A percentile compares a stretch with the other conserved stretches of the same genome.
Conservation (phyloP, 1,140 invertebrate species). For the Sinonovacula constricta region DNA sequence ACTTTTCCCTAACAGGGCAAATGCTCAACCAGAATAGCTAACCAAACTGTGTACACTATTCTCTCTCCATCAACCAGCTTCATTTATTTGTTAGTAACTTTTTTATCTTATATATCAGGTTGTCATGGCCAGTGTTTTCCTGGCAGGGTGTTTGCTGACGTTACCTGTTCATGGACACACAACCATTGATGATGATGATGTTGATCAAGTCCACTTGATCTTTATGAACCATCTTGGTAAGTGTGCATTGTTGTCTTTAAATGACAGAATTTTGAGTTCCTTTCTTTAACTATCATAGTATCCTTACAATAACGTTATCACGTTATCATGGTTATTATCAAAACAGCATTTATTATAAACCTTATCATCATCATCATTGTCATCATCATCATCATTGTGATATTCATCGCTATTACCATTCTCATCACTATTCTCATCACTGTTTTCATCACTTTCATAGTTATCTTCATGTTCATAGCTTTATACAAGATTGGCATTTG, state of each 20-base stretch:
- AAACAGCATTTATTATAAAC: too few relatives aligned
- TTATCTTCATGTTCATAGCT: background rate
- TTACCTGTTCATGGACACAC: background rate
- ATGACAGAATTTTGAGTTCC: background rate
- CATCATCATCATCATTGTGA: background rate
- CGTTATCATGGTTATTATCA: background rate
- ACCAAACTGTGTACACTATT: too few relatives aligned
- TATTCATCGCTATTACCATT: background rate
- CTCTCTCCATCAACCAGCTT: too few relatives aligned
- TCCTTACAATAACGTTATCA: background rate
- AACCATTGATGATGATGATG: constrained; percentile 11
- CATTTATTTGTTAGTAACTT: too few relatives aligned
- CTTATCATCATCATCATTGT: background rate
- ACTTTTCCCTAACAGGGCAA: too few relatives aligned
- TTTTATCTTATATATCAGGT: too few relatives aligned
- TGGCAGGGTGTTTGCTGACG: too few relatives aligned
- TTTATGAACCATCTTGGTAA: constrained; percentile 73
- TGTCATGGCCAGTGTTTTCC: background rate
- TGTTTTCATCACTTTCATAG: background rate
- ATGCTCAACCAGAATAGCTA: too few relatives aligned
- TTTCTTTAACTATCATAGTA: background rate
- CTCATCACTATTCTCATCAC: too few relatives aligned
- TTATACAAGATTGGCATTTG: background rate
- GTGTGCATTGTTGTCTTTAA: constrained; percentile 13
- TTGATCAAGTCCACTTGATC: constrained; percentile 65